Conservation (phyloP, 35 echinoderm and acorn worm species). For the Ophioderma brevispina region DNA sequence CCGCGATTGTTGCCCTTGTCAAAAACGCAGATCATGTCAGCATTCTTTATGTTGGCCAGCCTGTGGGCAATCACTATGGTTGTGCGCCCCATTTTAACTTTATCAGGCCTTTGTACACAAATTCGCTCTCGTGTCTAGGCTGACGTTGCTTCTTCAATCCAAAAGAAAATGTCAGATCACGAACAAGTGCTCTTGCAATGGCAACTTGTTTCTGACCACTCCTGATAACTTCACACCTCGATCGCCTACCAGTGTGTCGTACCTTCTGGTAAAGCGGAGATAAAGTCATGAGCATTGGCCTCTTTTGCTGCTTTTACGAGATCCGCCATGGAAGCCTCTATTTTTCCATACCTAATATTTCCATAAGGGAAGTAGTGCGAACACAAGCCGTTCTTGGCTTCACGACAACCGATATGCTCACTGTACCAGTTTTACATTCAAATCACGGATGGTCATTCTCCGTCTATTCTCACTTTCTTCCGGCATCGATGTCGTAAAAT, state of each 20-base stretch:
- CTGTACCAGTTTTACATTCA: constrained; percentile 87
- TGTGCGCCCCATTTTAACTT: constrained; percentile 76
- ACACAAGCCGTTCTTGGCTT: constrained; percentile 90
- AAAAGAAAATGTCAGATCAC: constrained; percentile 81
- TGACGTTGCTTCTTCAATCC: constrained; percentile 96
- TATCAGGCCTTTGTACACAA: constrained; percentile 81
- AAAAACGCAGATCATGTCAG: constrained; percentile 77
- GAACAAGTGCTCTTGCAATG: constrained; percentile 88
- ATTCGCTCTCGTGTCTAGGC: constrained; percentile 89
- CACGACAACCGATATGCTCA: constrained; percentile 82
- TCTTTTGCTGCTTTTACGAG: constrained; percentile 73
- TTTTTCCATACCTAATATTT: constrained; percentile 88
- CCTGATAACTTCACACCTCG: constrained; percentile 90
- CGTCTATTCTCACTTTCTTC: constrained; percentile 81
- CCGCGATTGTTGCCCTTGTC: constrained; percentile 52
- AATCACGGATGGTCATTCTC: constrained; percentile 69
- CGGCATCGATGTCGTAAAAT: constrained; percentile 48
- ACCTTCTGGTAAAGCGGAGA: constrained; percentile 79
- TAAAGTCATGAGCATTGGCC: constrained; percentile 95
- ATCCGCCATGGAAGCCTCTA: constrained; percentile 60
- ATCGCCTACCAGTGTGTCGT: constrained; percentile 90
- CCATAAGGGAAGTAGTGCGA: constrained; percentile 74
- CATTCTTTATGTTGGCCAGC: constrained; percentile 81
- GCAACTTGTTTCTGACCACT: constrained; percentile 95
- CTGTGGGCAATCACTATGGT: constrained; percentile 90